A percentile compares a stretch with the other conserved stretches of the same genome.
phyloP scores from a whole-genome alignment of 92 coral and sea anemone genomes.

The Palythoa grandis region DNA sequence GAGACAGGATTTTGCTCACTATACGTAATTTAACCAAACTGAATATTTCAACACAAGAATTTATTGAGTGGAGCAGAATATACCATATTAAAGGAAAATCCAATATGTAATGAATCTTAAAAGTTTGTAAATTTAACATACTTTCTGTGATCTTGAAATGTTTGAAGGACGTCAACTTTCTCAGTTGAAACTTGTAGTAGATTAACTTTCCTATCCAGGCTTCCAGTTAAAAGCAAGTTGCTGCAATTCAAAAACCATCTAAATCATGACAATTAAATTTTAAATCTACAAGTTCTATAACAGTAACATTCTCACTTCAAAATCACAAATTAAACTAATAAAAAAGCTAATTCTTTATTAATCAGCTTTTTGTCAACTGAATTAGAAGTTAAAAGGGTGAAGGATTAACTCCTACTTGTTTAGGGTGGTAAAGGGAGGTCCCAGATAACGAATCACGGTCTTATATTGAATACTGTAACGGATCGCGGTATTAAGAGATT shows the following conservation, averaged over 20 bases:
- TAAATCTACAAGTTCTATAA: background rate
- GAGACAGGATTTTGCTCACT: background rate
- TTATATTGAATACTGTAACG: too few relatives aligned
- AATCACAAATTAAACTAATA: background rate
- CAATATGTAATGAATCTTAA: background rate
- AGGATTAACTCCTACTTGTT: too few relatives aligned
- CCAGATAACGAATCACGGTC: too few relatives aligned
- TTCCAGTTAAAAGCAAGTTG: constrained; percentile 59
- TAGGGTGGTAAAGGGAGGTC: too few relatives aligned
- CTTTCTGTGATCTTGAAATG: constrained; percentile 68
- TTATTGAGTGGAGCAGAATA: too few relatives aligned
- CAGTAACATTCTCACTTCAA: too few relatives aligned
- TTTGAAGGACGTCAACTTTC: constrained; percentile 49
- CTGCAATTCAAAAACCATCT: constrained; percentile 23
- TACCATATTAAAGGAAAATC: background rate
- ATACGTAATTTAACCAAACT: background rate
- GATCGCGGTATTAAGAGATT: too few relatives aligned
- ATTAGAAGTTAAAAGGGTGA: too few relatives aligned
- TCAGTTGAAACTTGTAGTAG: constrained; percentile 36
- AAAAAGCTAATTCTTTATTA: background rate
- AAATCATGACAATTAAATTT: background rate
- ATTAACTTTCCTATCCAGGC: constrained; percentile 69
- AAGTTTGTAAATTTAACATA: constrained; percentile 16
- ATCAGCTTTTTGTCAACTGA: too few relatives aligned
- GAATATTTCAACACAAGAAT: background rate